Evolutionary conservation across 2,888 invertebrate species (phyloP).

Genomic region (Caenorhabditis uteleia): DNA sequence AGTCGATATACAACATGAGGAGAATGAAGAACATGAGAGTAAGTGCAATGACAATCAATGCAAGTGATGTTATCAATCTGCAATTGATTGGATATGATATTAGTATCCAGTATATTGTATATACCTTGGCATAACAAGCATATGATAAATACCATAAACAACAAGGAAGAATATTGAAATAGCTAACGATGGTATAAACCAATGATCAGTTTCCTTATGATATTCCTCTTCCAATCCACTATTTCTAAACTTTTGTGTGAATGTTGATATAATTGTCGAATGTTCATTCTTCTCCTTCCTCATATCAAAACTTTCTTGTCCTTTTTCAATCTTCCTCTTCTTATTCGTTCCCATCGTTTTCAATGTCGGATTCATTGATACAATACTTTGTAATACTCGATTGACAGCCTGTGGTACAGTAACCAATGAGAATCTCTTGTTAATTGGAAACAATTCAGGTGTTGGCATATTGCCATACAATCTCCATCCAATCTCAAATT

Average conservation of each 20-base stretch:
- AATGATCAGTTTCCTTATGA: conserved; percentile 66
- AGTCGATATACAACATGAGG: conserved; percentile 65
- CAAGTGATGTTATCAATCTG: conserved; percentile 58
- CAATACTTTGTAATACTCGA: conserved; percentile 56
- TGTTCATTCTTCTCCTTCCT: conserved; percentile 16
- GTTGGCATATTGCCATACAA: conserved; percentile 20
- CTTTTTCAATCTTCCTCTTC: conserved; percentile 25
- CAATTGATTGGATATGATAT: conserved; percentile 1
- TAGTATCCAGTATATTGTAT: neutral
- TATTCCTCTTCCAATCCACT: conserved; percentile 40
- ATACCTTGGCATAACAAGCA: conserved; percentile 54
- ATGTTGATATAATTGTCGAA: conserved; percentile 19
- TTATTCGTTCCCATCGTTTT: conserved; percentile 39
- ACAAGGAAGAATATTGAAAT: conserved; percentile 66
- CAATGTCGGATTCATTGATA: conserved; percentile 39
- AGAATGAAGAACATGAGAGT: conserved; percentile 63
- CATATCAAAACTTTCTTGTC: conserved; percentile 34
- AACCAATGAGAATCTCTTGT: conserved; percentile 62
- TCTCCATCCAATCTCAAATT: conserved; percentile 37
- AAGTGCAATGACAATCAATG: conserved; percentile 58
- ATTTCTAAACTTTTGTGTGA: conserved; percentile 27
- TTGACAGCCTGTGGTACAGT: conserved; percentile 66
- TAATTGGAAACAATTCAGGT: conserved; percentile 42
- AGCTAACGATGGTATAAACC: conserved; percentile 67
- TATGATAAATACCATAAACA: conserved; percentile 64